Evolutionary conservation across 2,888 invertebrate genomes (phyloP).

Genomic region (Oithona nana): DNA sequence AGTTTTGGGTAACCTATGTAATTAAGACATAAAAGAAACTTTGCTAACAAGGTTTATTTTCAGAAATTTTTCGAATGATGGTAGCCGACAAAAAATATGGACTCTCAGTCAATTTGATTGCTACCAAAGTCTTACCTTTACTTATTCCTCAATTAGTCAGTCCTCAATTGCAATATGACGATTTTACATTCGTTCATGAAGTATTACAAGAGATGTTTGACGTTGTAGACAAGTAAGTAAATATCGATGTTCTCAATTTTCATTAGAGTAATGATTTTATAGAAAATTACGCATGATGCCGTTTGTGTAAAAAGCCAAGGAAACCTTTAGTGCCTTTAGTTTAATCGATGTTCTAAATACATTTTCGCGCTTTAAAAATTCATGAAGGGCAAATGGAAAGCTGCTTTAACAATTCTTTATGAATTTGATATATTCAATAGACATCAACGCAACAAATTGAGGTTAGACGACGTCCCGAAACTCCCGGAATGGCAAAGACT

Average conservation of each 20-base stretch:
- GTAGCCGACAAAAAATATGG: constrained; percentile 75
- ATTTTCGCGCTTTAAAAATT: not conserved
- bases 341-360: not conserved
- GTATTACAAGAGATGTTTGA: constrained; percentile 82
- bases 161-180: constrained; percentile 59
- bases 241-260: not conserved
- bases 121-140: constrained; percentile 77
- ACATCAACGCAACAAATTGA: constrained; percentile 71
- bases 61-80: constrained; percentile 79
- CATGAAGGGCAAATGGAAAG: no score
- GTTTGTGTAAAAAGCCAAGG: no score
- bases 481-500: constrained; percentile 47
- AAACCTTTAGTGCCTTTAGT: no score
- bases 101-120: constrained; percentile 71
- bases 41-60: not conserved
- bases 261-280: no score
- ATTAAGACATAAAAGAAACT: not conserved
- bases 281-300: no score
- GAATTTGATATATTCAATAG: no score
- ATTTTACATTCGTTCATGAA: constrained; percentile 55
- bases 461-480: constrained; percentile 46
- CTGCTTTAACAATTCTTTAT: no score
- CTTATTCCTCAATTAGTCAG: constrained; percentile 64
- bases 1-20: constrained; percentile 5
- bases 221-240: constrained; percentile 47